These are phyloP conservation scores for Lepus oiostolus DNA, from an alignment of 2,797 vertebrate species.

Conservation along the genomic window DNA sequence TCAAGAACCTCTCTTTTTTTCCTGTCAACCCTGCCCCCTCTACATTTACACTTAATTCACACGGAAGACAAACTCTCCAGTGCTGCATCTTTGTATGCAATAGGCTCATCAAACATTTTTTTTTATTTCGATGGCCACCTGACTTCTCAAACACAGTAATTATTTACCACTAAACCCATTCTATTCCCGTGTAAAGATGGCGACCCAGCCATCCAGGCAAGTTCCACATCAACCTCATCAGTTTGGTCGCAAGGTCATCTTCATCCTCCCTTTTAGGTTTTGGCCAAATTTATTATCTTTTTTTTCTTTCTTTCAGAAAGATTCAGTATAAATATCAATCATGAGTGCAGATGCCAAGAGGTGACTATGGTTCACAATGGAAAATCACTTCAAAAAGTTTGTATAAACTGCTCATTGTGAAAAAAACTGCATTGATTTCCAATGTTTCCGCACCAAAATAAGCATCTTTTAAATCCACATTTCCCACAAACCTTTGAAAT, in stretches of 20 bases:
- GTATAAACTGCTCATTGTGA: no score
- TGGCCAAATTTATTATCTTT: not conserved
- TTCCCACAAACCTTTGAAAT: no score
- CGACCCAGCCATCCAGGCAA: not conserved
- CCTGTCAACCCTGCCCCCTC: fast-evolving
- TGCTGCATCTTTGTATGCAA: not conserved
- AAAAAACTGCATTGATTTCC: no score
- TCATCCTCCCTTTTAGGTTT: not conserved
- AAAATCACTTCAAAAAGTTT: no score
- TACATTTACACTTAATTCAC: not conserved
- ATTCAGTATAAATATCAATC: not conserved
- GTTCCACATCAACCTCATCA: not conserved
- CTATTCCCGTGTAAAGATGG: not conserved
- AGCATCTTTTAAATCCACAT: no score
- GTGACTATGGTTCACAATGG: not conserved
- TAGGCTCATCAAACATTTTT: not conserved
- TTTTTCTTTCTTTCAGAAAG: constrained; percentile 31
- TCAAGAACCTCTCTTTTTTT: not conserved
- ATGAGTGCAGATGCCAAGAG: not conserved
- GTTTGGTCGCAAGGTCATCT: constrained; percentile 4
- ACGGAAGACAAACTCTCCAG: not conserved
- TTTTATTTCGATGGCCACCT: not conserved
- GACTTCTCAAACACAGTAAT: not conserved
- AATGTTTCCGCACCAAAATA: no score
- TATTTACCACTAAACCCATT: not conserved